Conservation (phyloP, 1,140 invertebrate species). For the Temnothorax longispinosus region DNA sequence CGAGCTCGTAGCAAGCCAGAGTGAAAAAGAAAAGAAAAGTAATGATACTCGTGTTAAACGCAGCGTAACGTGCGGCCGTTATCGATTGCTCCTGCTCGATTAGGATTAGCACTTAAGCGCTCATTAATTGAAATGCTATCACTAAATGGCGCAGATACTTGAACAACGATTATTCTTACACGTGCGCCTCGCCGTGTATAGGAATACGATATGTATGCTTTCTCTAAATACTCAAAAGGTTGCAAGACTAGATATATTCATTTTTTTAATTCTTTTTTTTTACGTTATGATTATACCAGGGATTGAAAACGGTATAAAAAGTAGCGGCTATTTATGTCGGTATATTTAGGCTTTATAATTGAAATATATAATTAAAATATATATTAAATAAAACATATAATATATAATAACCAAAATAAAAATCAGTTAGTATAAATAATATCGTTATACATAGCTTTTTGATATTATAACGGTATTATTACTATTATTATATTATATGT, state of each 20-base stretch:
- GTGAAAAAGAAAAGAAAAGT: slow-evolving; percentile 30
- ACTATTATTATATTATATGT: not conserved
- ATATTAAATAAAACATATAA: not conserved
- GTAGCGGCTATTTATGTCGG: not conserved
- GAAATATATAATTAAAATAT: not conserved
- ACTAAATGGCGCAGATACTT: slow-evolving; percentile 62
- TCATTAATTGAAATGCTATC: slow-evolving; percentile 64
- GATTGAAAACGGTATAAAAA: slow-evolving; percentile 10
- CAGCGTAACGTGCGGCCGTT: slow-evolving; percentile 53
- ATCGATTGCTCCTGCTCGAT: slow-evolving; percentile 67
- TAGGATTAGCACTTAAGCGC: slow-evolving; percentile 73
- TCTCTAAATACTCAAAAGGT: slow-evolving; percentile 79
- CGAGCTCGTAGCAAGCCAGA: slow-evolving; percentile 61
- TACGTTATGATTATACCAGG: slow-evolving; percentile 49
- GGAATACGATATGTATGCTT: slow-evolving; percentile 74
- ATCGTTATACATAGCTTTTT: not conserved
- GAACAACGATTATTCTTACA: slow-evolving; percentile 57
- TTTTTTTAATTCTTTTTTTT: slow-evolving; percentile 56
- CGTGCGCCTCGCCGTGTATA: slow-evolving; percentile 43
- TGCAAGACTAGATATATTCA: slow-evolving; percentile 72
- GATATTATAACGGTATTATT: not conserved
- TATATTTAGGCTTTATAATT: not conserved
- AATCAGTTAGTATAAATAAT: not conserved
- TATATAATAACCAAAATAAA: not conserved
- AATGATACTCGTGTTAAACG: slow-evolving; percentile 42